These are phyloP conservation scores for Drosophila pseudotakahashii DNA, from an alignment of 2,888 invertebrate species.

Conservation along the genomic window DNA sequence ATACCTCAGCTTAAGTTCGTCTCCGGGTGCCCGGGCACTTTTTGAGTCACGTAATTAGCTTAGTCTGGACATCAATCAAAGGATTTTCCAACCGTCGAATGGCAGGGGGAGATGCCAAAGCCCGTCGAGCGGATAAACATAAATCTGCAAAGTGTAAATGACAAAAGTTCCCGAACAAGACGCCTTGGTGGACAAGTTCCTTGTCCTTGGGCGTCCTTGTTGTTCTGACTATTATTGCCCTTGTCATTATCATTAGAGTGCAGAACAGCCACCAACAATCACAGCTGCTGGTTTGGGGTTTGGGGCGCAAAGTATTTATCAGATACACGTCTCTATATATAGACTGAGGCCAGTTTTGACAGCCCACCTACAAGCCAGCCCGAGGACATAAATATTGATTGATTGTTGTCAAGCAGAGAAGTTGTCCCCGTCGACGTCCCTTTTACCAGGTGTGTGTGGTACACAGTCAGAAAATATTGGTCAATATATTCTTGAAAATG, in stretches of 20 bases:
- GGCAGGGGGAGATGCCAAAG: slow-evolving; percentile 7
- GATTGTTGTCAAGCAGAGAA: slow-evolving; percentile 72
- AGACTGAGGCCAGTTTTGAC: slow-evolving; percentile 46
- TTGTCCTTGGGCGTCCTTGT: slow-evolving; percentile 35
- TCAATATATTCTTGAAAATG: no score
- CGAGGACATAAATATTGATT: slow-evolving; percentile 77
- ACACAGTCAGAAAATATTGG: slow-evolving; percentile 1
- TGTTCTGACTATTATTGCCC: slow-evolving; percentile 67
- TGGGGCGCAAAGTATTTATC: slow-evolving; percentile 29
- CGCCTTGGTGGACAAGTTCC: slow-evolving; percentile 21
- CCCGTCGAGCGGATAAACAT: slow-evolving; percentile 70
- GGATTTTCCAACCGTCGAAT: slow-evolving; percentile 16
- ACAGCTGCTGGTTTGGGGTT: slow-evolving; percentile 52
- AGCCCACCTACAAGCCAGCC: slow-evolving; percentile 60
- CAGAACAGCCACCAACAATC: slow-evolving; percentile 49
- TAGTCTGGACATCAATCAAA: slow-evolving; percentile 72
- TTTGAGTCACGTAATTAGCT: slow-evolving; percentile 77
- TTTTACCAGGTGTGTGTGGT: neutral
- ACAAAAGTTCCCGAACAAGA: slow-evolving; percentile 56
- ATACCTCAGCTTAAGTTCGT: slow-evolving; percentile 26
- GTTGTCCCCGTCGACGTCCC: slow-evolving; percentile 36
- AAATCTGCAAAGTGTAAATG: slow-evolving; percentile 73
- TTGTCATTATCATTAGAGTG: slow-evolving; percentile 77
- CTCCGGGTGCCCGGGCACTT: slow-evolving; percentile 39
- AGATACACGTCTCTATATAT: slow-evolving; percentile 28